Base-by-base conservation (phyloP, 1,140 invertebrate genomes). In the Acarapis woodi region DNA sequence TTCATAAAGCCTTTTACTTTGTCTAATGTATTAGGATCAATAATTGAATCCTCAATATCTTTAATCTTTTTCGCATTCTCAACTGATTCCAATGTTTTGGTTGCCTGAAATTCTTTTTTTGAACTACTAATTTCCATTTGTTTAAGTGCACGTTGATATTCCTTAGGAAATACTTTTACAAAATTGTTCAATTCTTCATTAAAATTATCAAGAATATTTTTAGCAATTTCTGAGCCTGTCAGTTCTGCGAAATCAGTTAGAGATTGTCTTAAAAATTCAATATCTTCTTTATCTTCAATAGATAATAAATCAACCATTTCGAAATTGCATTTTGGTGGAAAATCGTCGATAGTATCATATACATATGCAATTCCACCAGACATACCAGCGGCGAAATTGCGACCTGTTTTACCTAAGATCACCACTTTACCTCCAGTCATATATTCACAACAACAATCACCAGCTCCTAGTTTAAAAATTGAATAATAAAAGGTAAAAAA, bases 381-480 rank as follows among this genome's bases (percentile, higher is more conserved):
- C 85, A 94, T 94, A 47, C 88, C 90, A 39, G 90, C 90, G 26
- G 85, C 88, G 61, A 99, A 97, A 62, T 99, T 99, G 38, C 83
- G 62, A 37, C 87, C 87, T 10, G 82, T 88, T n/a, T 73, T 59
- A 4, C 87, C 87, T 9, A 97, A 62, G 51, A 97, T 77, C 5
- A 99, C 59, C 40, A 75, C 75, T 41, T 64, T 61, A 41, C 87
- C 87, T 20, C 83, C 88, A 28, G 90, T 99, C 90, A 99, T 99
- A 53, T 97, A 99, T 59, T 99, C 90, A 63, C 90, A 97, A 21
- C 85, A 88, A 57, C 97, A 88, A 62, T 97, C 90, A 33, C 90
- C 90, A 37, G 88, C 83, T n/a, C n/a, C n/a, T n/a, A n/a, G n/a
- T n/a, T n/a, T n/a, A n/a, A n/a, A n/a, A n/a, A n/a, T n/a, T n/a